A percentile compares a stretch with the other conserved stretches of the same genome.
phyloP scores from a whole-genome alignment of 2,888 invertebrate genomes.

The Dyspetes luteomarginatus region DNA sequence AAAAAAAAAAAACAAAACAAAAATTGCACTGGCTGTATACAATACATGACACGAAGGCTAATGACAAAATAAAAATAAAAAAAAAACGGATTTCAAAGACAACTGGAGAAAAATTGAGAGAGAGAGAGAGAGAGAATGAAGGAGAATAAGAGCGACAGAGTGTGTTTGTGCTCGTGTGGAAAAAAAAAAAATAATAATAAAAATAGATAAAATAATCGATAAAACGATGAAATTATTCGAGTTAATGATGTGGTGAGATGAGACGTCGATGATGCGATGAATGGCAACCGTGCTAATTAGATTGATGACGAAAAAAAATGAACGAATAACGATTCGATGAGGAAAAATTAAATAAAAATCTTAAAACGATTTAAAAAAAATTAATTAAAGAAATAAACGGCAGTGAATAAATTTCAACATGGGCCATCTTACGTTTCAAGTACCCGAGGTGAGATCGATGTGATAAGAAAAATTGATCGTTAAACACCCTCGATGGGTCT shows the following conservation, averaged over 20 bases:
- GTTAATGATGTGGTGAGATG: constrained; percentile 49
- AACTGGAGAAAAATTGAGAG: constrained; percentile 36
- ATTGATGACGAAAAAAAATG: constrained; percentile 42
- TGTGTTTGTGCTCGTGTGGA: constrained; percentile 23
- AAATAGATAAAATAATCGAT: constrained; percentile 15
- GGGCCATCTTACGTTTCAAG: constrained; percentile 7
- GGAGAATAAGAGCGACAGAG: constrained; percentile 3
- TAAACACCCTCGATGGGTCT: constrained; percentile 4
- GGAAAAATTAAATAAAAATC: neutral
- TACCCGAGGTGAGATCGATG: neutral
- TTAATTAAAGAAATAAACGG: constrained; percentile 25
- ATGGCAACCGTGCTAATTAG: constrained; percentile 49
- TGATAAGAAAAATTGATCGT: too few species aligned
- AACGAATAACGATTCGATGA: constrained; percentile 33
- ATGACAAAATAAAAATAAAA: constrained; percentile 55
- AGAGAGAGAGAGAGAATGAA: constrained; percentile 21
- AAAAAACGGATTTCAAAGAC: constrained; percentile 34
- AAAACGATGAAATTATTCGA: constrained; percentile 46
- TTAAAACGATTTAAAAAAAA: neutral
- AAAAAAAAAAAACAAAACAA: constrained; percentile 62
- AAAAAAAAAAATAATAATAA: constrained; percentile 46
- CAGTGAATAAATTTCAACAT: constrained; percentile 46
- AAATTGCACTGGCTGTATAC: constrained; percentile 72
- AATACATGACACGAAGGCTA: constrained; percentile 69
- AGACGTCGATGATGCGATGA: constrained; percentile 54